phyloP scores from a whole-genome alignment of 2,888 invertebrate genomes.

The Oxycera nigricornis region DNA sequence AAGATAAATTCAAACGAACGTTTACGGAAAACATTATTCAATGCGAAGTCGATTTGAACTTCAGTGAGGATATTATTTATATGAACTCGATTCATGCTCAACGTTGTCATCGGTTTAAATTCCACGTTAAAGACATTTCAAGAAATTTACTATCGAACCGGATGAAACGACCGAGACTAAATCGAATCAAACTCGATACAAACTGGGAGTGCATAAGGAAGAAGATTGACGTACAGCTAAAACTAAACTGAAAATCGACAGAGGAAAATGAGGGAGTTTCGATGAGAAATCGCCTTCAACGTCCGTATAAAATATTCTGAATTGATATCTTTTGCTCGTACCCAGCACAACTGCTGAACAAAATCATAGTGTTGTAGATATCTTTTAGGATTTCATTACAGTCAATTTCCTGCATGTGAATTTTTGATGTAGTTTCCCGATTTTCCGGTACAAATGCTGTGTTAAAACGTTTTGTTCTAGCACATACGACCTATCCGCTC shows the following conservation, averaged over 20 bases:
- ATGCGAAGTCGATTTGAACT: neutral
- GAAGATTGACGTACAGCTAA: neutral
- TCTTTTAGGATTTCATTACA: slow-evolving; percentile 33
- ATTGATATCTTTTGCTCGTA: slow-evolving; percentile 13
- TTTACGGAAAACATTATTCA: neutral
- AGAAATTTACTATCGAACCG: neutral
- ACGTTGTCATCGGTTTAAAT: neutral
- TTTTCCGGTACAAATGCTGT: slow-evolving; percentile 24
- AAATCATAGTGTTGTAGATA: neutral
- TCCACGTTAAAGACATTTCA: slow-evolving; percentile 7
- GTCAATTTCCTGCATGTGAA: slow-evolving; percentile 34
- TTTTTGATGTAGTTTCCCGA: slow-evolving; percentile 19
- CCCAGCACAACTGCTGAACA: neutral
- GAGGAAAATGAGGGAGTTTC: slow-evolving; percentile 1
- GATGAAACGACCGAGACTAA: neutral
- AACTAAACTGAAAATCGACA: slow-evolving; percentile 17
- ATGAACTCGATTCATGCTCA: neutral
- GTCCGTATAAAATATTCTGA: slow-evolving; percentile 22
- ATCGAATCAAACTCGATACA: neutral
- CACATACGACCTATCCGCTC: neutral
- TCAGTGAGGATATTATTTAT: neutral
- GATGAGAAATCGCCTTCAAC: slow-evolving; percentile 26
- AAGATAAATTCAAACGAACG: neutral
- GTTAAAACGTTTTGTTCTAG: slow-evolving; percentile 19
- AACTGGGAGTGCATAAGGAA: neutral